Base-by-base conservation (phyloP, 2,888 invertebrate species). In the Synanthedon myopaeformis region DNA sequence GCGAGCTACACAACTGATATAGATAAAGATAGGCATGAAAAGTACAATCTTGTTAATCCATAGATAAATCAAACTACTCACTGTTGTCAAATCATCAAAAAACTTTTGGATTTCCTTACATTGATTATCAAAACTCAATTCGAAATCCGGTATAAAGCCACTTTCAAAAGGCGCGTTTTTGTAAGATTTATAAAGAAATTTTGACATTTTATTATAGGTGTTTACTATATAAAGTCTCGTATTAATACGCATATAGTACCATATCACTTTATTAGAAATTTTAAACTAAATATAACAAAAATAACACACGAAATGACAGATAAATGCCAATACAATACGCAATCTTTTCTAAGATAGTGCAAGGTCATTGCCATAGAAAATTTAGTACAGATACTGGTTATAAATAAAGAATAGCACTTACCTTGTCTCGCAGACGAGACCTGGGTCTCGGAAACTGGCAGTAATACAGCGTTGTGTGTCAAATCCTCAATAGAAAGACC, bases 401-500 rank as follows among this genome's bases (percentile, higher is more conserved):
- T 57, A 59, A 60, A 61, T 64, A 64, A 61, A 79, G 73, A 70
- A 72, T 66, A 73, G 73, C 70, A 82, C 85, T 79, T 69, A 85
- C 86, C 86, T 77, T 74, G 76, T 70, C 74, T 69, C 66, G 72
- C 67, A 69, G 72, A 72, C 72, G 74, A 66, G 64, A 72, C 82
- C 73, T 80, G 79, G 69, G 69, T 74, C 57, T 74, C 77, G 57
- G 78, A 71, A 63, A 92, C 92, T 65, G 94, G 93, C 70, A 93
- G 83, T 66, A 94, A 80, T 57, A 93, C 82, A 55, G 92, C 91
- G 79, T 92, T 91, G 72, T 92, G 91, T 60, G 91, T 89, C 82
- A 92, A 91, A 79, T 93, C 93, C 64, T 94, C 93, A 54, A 92
- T 89, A 12, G 92, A 91, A 61, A 91, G 89, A 53, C 92, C 92